Conservation (phyloP, 2,113 vertebrate genomes). For the Melanostigma gelatinosum region DNA sequence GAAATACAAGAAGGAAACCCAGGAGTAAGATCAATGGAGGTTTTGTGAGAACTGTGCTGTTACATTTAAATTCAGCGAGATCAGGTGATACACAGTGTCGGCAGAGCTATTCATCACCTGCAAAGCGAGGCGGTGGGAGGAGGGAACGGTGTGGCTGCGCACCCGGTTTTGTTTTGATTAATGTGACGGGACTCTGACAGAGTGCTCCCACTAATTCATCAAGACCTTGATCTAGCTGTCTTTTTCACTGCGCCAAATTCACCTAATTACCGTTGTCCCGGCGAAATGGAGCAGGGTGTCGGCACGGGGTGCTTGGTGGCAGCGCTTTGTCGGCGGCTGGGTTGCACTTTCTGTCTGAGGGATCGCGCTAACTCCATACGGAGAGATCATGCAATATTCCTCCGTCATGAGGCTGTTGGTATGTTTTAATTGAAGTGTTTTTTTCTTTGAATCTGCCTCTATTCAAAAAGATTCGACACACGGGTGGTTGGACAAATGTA, state of each 20-base stretch:
- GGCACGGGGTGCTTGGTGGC: constrained; percentile 54
- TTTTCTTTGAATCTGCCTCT: background rate
- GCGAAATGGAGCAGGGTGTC: constrained; percentile 75
- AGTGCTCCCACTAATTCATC: constrained; percentile 85
- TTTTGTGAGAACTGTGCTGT: constrained; percentile 63
- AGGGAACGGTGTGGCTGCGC: constrained; percentile 63
- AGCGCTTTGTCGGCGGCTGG: constrained; percentile 69
- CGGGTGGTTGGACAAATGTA: background rate
- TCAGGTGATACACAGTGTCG: constrained; percentile 69
- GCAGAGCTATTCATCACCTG: constrained; percentile 78
- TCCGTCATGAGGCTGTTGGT: background rate
- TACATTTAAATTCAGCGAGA: constrained; percentile 77
- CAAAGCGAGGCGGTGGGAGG: constrained; percentile 36
- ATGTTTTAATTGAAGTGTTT: background rate
- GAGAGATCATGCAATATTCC: background rate
- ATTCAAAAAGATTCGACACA: background rate
- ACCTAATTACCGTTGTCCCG: constrained; percentile 84
- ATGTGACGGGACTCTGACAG: constrained; percentile 83
- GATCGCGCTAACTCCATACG: constrained; percentile 40
- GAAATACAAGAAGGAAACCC: constrained; percentile 33
- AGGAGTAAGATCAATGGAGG: constrained; percentile 69
- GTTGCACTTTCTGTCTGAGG: constrained; percentile 72
- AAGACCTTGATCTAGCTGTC: constrained; percentile 81
- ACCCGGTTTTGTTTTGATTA: constrained; percentile 84
- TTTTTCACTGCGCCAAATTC: constrained; percentile 77